phyloP scores from a whole-genome alignment of 2,888 invertebrate genomes.

The Chirona hameri region DNA sequence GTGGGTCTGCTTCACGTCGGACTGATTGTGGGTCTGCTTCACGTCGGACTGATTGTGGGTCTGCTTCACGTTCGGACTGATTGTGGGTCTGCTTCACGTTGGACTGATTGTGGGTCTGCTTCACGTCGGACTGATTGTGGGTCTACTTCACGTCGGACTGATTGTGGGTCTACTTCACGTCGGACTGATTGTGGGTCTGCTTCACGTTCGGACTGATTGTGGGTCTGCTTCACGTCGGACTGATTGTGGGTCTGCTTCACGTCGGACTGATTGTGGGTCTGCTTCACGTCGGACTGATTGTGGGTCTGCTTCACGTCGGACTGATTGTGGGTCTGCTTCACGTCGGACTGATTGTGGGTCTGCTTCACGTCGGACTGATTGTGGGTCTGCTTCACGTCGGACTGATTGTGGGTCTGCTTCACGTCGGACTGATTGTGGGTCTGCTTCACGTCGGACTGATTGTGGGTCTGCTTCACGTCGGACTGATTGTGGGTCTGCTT shows the following conservation, averaged over 20 bases:
- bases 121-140: constrained; percentile 33
- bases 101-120: background rate
- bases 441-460: constrained; percentile 34
- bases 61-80: constrained; percentile 33
- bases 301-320: constrained; percentile 34
- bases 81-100: constrained; percentile 34
- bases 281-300: constrained; percentile 34
- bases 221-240: constrained; percentile 34
- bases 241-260: constrained; percentile 34
- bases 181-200: background rate
- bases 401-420: constrained; percentile 31
- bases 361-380: constrained; percentile 34
- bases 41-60: constrained; percentile 7
- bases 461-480: constrained; percentile 34
- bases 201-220: constrained; percentile 33
- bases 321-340: constrained; percentile 32
- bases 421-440: constrained; percentile 7
- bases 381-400: constrained; percentile 34
- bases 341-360: constrained; percentile 4
- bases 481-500: constrained; percentile 22
- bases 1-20: constrained; percentile 34
- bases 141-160: constrained; percentile 34
- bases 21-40: constrained; percentile 31
- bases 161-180: constrained; percentile 34
- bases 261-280: background rate